Evolutionary conservation across 2,113 vertebrate species (phyloP), one percentile per base, ranked within the genome.

Genomic region (Notarius quadriscutis): DNA sequence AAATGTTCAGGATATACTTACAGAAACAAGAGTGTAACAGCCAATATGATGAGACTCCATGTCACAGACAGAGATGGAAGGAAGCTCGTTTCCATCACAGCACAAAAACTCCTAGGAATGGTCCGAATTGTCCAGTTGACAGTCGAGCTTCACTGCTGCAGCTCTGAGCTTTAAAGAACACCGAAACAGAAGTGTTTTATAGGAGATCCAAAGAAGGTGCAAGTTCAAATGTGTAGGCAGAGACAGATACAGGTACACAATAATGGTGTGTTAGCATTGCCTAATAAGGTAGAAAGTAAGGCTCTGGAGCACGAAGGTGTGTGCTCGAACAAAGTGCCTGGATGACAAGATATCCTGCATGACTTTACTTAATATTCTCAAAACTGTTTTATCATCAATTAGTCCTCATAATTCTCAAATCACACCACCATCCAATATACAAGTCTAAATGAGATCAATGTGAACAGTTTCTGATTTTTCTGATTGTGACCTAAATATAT

Each of bases 11-110:
- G 1, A 20, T 51, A 53, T 75, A 91, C 90, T 89, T 87, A 91
- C 90, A 89, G 60, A 48, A 85, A n/a, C 48, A 91, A 20, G 14
- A 91, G 90, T 0, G 88, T 88, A 22, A 89, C 10, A 27, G 82
- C 8, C 88, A 91, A 51, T 50, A 88, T 25, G 17, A 91, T 50
- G 3, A 91, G 85, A 69, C 77, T 89, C 90, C 90, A 89, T 30
- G 90, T 91, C 55, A 91, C 79, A 12, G 90, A 91, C 27, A 89
- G 72, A 65, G 20, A 84, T 30, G 83, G 9, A 0, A 91, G 72
- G 34, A 85, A 78, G 69, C 12, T 81, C 85, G 87, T 90, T 63
- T 87, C 77, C 62, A 34, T 18, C 15, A 58, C 25, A 48, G 0
- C 20, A 30, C 22, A 55, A 14, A 27, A 30, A n/a, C 18, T 69